Base-by-base conservation (phyloP, 2,888 invertebrate genomes). In the Omphaloscelis lunosa region DNA sequence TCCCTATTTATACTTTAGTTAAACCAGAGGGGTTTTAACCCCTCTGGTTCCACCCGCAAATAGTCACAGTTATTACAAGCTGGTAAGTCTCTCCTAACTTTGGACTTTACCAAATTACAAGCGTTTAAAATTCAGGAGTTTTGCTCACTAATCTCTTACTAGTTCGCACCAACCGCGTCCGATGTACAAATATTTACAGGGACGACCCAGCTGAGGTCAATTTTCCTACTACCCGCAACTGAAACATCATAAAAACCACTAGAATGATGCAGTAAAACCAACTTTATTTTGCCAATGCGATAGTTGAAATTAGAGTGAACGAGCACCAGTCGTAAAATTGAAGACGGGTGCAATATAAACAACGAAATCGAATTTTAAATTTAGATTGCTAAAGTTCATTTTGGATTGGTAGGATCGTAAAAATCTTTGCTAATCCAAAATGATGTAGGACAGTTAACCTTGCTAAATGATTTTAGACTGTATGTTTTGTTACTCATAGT, bases 121-220 rank as follows among this genome's bases (percentile, higher is more conserved):
- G 77, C 80, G 83, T 88, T 89, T 89, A 84, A 89, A 89, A 89
- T 89, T 89, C 90, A 91, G 90, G 90, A 92, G 89, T 92, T 92
- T 90, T 89, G 89, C 91, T 89, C 91, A 84, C 93, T 95, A 95
- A 95, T 95, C 95, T 94, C 91, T 93, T 92, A 92, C 93, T 93
- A 92, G 92, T 94, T 94, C 93, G 90, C 94, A 92, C 92, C 92
- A 91, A 92, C 90, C 92, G 91, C 93, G 93, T 94, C 92, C 92
- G 89, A 90, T 93, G 91, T 91, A 93, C 96, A 95, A 96, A 96
- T 95, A 95, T 96, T 96, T 96, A 94, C 95, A 93, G 93, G 93
- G 92, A 92, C 93, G 92, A 92, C 92, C 93, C 94, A 94, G 92
- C 95, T 94, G 95, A 96, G 96, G 96, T 96, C 96, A 96, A 95